These are phyloP conservation scores for Mesocentrotus franciscanus DNA, from an alignment of 53 echinoderm and acorn worm species.

Conservation along the genomic window DNA sequence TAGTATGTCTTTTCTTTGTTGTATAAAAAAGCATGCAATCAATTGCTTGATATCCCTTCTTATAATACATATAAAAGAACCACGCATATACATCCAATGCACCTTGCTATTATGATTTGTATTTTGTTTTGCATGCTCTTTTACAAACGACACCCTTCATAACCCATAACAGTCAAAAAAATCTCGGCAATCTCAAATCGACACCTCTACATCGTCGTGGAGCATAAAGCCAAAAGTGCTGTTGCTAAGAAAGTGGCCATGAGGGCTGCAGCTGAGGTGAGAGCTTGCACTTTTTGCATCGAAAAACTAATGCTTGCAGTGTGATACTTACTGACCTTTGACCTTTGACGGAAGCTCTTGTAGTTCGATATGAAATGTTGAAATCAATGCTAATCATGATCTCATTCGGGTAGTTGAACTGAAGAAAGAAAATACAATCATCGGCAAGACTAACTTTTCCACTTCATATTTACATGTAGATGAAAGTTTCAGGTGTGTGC, in stretches of 20 bases:
- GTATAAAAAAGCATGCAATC: background rate
- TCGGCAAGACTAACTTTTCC: background rate
- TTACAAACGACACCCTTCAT: constrained; percentile 18
- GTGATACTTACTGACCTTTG: background rate
- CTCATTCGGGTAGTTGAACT: background rate
- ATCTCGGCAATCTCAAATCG: constrained; percentile 29
- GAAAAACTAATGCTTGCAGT: constrained; percentile 50
- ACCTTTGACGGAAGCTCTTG: background rate
- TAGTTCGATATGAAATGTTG: background rate
- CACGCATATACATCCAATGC: background rate
- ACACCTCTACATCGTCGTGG: constrained; percentile 68
- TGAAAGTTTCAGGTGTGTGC: background rate
- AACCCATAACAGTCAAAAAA: constrained; percentile 60
- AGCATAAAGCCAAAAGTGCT: constrained; percentile 83
- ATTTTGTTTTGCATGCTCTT: constrained; percentile 65
- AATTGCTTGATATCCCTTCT: background rate
- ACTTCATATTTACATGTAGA: background rate
- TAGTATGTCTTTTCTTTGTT: background rate
- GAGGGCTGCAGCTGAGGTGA: constrained; percentile 79
- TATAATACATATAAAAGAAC: constrained; percentile 9
- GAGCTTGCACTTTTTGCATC: constrained; percentile 62
- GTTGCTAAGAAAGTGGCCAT: constrained; percentile 75
- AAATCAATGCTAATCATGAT: constrained; percentile 13
- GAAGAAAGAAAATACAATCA: background rate
- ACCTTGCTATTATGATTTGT: constrained; percentile 49